Evolutionary conservation across 2,797 vertebrate species (phyloP).

Genomic region (Enteromius unitaeniatus): DNA sequence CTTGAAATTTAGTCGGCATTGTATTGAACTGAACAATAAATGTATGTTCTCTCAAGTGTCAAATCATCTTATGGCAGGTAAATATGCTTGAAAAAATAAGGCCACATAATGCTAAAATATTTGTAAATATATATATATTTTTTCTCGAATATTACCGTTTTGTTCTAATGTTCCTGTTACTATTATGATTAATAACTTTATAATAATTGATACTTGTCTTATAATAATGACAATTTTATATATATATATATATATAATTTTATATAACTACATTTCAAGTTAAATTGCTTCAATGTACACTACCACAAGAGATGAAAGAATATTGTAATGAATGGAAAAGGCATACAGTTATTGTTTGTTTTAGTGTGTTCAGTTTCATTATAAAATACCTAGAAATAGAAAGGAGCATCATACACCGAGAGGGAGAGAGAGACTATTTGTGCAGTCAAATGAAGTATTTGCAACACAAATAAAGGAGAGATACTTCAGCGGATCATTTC

Average conservation of each 20-base stretch:
- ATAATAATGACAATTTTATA: neutral
- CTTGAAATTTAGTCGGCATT: neutral
- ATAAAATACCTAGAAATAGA: conserved; percentile 34
- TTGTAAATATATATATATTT: neutral
- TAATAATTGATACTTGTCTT: neutral
- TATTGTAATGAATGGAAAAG: neutral
- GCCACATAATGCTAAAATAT: neutral
- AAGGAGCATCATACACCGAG: neutral
- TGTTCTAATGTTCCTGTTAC: neutral
- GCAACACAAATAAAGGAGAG: conserved; percentile 62
- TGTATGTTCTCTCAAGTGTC: neutral
- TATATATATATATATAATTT: no score
- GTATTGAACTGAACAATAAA: neutral
- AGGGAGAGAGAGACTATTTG: conserved; percentile 51
- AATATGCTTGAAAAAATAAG: neutral
- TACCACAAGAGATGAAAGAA: neutral
- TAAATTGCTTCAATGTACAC: neutral
- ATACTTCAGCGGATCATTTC: conserved; percentile 61
- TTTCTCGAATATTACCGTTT: neutral
- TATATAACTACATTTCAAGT: no score
- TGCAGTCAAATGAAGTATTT: conserved; percentile 61
- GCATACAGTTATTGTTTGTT: neutral
- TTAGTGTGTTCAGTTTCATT: conserved; percentile 29
- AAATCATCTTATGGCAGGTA: neutral
- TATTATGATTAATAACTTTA: neutral